phyloP scores from a whole-genome alignment of 2,797 vertebrate genomes.

The Hypotaenidia philippensis region DNA sequence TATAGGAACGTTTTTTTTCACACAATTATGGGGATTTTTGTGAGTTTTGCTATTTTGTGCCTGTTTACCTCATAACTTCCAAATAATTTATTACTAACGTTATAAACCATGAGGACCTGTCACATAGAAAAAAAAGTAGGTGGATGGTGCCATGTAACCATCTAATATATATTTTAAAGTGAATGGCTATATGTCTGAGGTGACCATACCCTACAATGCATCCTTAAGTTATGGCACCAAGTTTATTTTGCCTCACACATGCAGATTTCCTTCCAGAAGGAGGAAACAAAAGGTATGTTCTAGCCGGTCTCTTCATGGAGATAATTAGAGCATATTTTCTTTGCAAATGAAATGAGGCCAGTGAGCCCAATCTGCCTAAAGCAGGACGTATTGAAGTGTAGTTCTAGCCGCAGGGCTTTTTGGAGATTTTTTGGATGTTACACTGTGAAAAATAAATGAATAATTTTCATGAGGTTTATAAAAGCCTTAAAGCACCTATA shows the following conservation, averaged over 20 bases:
- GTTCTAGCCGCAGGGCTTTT: neutral
- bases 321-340: slow-evolving; percentile 20
- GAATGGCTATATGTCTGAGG: neutral
- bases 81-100: neutral
- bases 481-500: neutral
- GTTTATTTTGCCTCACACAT: neutral
- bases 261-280: slow-evolving; percentile 20
- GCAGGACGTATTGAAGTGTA: neutral
- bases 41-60: neutral
- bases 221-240: neutral
- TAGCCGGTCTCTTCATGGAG: neutral
- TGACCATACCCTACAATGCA: neutral
- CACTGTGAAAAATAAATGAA: slow-evolving; percentile 6
- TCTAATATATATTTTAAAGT: neutral
- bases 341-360: slow-evolving; percentile 28
- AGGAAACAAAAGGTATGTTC: neutral
- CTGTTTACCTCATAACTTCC: neutral
- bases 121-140: neutral
- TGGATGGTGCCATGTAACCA: neutral
- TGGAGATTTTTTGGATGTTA: slow-evolving; percentile 30
- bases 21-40: rapidly evolving
- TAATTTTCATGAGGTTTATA: slow-evolving; percentile 1
- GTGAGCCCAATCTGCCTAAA: neutral
- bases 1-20: neutral
- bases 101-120: neutral